Base-by-base conservation (phyloP, 2,888 invertebrate genomes). In the Antheraea yamamai region DNA sequence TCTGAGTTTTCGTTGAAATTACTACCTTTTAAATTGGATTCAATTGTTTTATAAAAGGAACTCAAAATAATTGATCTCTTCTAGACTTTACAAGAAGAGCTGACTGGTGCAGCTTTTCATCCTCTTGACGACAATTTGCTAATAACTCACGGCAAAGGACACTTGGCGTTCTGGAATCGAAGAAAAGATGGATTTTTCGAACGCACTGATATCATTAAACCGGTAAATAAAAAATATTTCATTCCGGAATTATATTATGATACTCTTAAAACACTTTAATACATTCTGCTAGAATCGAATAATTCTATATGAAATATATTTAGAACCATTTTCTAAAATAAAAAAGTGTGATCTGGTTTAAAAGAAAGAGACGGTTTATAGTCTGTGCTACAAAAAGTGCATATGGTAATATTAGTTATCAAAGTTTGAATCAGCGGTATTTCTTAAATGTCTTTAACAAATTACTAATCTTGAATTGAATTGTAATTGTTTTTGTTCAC, bases 81-180 rank as follows among this genome's bases (percentile, higher is more conserved):
- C 77, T 90, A 98, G 98, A 98, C 98, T 0, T 95, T 98, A 58
- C 98, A 98, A 95, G 98, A 98, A 89, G 97, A 98, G 82, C 92
- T 99, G 70, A 97, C 97, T 0, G 98, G 98, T 0, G 98, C 98
- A 0, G 97, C 97, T 0, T 99, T 99, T 90, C 98, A 98, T 90
- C 98, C 98, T 0, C 94, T 98, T 52, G 98, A 98, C 86, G 98
- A 98, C 87, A 98, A 98, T 89, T 95, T 98, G 39, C 96, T 98
- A 77, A 98, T 99, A 79, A 98, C 98, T 0, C 98, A 98, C 85
- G 99, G 99, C 2, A 97, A 97, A 81, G 98, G 98, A 0, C 98
- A 98, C 88, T 92, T 99, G 79, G 98, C 98, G 0, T 98, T 98
- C 90, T 99, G 98, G 98, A 98, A 98, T 84, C 95, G 98, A 76